Percentiles rank a stretch among this genome's conserved stretches.
Evolutionary conservation across 2,797 vertebrate genomes (phyloP).

Genomic region (Ispidina picta): DNA sequence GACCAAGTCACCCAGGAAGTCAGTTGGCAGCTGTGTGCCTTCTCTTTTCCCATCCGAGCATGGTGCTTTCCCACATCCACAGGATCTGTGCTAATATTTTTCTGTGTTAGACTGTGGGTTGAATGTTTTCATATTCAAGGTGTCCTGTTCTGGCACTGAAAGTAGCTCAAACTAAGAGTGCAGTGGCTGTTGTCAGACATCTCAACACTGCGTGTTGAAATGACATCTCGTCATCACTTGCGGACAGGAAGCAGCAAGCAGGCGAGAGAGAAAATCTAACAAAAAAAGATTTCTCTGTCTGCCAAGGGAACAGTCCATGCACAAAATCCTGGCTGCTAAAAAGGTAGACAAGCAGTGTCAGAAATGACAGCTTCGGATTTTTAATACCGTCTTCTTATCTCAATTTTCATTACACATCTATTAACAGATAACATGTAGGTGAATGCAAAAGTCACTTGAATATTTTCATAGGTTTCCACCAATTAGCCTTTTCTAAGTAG

Average conservation of each 20-base stretch:
- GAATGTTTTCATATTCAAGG: neutral
- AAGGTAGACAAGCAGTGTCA: slow-evolving; percentile 8
- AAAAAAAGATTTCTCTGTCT: slow-evolving; percentile 37
- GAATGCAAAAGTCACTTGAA: neutral
- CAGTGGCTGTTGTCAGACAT: slow-evolving; percentile 47
- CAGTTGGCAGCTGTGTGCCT: neutral
- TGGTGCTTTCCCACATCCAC: neutral
- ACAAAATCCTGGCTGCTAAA: slow-evolving; percentile 25
- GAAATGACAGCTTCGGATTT: neutral
- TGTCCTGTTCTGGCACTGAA: slow-evolving; percentile 14
- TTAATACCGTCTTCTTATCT: neutral
- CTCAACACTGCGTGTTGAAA: neutral
- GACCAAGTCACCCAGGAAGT: too few relatives aligned
- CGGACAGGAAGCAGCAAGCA: slow-evolving; percentile 55
- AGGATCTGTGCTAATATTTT: neutral
- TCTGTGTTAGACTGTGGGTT: neutral
- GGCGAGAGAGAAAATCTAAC: slow-evolving; percentile 47
- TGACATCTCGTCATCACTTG: slow-evolving; percentile 42
- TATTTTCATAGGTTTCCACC: neutral
- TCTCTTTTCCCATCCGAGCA: accelerated
- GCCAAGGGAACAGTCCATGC: slow-evolving; percentile 27
- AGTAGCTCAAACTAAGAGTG: neutral
- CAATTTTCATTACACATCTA: neutral
- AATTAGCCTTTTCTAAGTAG: neutral
- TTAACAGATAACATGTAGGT: neutral